Percentiles rank a stretch among this genome's conserved stretches.
Evolutionary conservation across 2,797 vertebrate species (phyloP).

Genomic region (Zalophus californianus): DNA sequence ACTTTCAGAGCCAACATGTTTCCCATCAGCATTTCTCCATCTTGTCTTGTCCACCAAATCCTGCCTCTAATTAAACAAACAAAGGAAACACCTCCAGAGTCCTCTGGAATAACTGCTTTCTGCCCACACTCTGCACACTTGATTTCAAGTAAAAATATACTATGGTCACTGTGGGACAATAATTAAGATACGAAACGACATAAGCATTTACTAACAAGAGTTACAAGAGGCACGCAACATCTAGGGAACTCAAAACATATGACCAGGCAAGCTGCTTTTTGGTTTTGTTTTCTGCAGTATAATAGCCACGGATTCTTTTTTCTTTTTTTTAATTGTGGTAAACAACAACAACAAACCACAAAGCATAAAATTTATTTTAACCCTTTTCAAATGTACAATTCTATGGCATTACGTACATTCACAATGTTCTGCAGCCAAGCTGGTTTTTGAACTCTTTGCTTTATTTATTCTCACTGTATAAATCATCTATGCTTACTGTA

Average conservation of each 20-base stretch:
- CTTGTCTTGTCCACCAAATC: not conserved
- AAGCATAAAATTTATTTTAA: not conserved
- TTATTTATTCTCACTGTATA: not conserved
- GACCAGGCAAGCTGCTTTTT: not conserved
- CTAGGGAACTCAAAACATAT: not conserved
- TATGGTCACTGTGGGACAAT: not conserved
- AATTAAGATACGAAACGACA: not conserved
- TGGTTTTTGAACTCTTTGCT: not conserved
- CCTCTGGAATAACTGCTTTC: not conserved
- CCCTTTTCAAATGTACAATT: not conserved
- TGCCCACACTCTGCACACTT: not conserved
- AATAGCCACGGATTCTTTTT: not conserved
- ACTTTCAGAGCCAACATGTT: not conserved
- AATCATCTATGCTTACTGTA: not conserved
- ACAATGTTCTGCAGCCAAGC: not conserved
- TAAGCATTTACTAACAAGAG: not conserved
- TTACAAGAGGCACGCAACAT: not conserved
- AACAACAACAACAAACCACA: not conserved
- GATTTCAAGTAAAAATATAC: slow-evolving; percentile 5
- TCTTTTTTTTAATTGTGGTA: not conserved
- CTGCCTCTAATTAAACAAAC: not conserved
- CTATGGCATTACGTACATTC: not conserved
- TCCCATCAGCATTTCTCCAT: not conserved
- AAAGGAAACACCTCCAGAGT: not conserved
- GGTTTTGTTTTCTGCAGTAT: not conserved